These are phyloP conservation scores for Endomychus coccineus DNA, from an alignment of 2,888 invertebrate genomes.

Conservation along the genomic window DNA sequence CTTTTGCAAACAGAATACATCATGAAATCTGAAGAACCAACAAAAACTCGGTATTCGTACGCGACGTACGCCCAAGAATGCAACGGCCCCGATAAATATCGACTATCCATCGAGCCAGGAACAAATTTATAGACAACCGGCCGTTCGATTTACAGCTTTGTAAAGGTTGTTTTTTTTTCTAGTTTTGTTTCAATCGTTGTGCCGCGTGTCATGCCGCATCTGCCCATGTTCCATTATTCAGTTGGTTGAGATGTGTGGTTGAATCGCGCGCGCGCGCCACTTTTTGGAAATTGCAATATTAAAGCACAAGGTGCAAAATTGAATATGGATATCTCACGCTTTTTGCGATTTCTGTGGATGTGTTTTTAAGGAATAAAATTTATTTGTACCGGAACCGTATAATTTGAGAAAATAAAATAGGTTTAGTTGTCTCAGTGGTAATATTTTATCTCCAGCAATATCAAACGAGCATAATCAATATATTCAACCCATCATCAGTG, in stretches of 20 bases:
- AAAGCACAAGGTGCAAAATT: conserved; percentile 24
- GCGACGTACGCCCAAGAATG: conserved; percentile 33
- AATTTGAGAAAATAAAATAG: no score
- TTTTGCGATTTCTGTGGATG: no score
- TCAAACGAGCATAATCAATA: no score
- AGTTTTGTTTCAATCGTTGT: conserved; percentile 22
- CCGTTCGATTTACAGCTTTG: conserved; percentile 32
- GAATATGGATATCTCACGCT: no score
- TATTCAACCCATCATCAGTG: no score
- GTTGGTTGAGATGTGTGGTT: conserved; percentile 22
- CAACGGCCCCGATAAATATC: conserved; percentile 20
- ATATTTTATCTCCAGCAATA: no score
- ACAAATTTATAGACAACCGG: conserved; percentile 36
- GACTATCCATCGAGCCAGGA: conserved; percentile 28
- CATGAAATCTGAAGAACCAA: conserved; percentile 35
- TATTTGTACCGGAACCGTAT: no score
- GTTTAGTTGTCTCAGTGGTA: no score
- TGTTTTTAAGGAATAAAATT: no score
- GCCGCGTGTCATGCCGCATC: conserved; percentile 34
- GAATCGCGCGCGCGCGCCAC: no score
- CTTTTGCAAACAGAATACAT: conserved; percentile 37
- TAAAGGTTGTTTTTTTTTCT: conserved; percentile 26
- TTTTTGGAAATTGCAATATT: no score
- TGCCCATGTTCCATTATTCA: conserved; percentile 34
- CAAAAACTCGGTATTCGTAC: conserved; percentile 35